These are phyloP conservation scores for Epirrhoe tristata DNA, from an alignment of 2,888 invertebrate genomes.

Conservation along the genomic window DNA sequence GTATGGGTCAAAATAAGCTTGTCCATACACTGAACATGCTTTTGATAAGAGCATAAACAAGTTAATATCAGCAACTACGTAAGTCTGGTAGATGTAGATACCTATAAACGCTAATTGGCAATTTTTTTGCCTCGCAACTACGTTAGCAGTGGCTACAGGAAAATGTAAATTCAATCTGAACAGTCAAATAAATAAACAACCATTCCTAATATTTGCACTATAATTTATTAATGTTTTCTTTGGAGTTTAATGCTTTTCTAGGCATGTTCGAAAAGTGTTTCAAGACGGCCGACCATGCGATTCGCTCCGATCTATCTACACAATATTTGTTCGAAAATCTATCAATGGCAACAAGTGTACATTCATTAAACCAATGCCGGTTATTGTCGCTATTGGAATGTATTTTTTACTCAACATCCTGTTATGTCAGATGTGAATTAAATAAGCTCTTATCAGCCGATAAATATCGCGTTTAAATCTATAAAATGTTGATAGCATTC, in stretches of 20 bases:
- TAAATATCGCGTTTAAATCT: slow-evolving; percentile 26
- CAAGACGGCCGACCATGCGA: slow-evolving; percentile 12
- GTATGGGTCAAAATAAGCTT: background rate
- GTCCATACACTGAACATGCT: background rate
- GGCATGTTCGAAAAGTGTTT: slow-evolving; percentile 13
- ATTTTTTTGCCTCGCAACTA: slow-evolving; percentile 6
- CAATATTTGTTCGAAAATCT: background rate
- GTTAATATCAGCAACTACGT: background rate
- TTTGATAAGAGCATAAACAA: slow-evolving; percentile 20
- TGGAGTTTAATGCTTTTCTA: slow-evolving; percentile 37
- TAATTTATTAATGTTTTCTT: slow-evolving; percentile 37
- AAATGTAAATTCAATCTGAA: slow-evolving; percentile 29
- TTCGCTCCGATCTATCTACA: background rate
- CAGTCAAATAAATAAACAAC: slow-evolving; percentile 29
- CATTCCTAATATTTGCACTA: slow-evolving; percentile 32
- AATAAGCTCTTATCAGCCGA: slow-evolving; percentile 21
- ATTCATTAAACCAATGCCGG: background rate
- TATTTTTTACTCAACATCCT: slow-evolving; percentile 8
- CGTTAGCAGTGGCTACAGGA: slow-evolving; percentile 17
- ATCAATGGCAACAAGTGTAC: background rate
- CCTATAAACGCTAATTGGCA: slow-evolving; percentile 7
- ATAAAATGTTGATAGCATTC: slow-evolving; percentile 26
- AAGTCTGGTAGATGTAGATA: background rate
- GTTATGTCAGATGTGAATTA: slow-evolving; percentile 24
- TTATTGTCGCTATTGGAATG: background rate